Evolutionary conservation across 2,888 invertebrate species (phyloP).

Genomic region (Spilosoma lubricipeda): DNA sequence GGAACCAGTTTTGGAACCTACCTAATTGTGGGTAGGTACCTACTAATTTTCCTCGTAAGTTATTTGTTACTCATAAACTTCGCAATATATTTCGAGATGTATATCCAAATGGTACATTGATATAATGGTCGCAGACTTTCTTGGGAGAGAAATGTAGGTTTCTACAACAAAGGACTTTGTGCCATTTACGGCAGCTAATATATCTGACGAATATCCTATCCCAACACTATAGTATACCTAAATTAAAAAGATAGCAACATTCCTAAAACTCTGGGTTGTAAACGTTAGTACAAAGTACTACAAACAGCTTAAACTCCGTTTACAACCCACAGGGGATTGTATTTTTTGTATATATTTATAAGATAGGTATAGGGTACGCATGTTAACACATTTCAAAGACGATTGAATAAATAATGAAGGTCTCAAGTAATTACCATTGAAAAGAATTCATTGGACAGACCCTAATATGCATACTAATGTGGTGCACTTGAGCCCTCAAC

Average conservation of each 20-base stretch:
- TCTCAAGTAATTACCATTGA: conserved; percentile 37
- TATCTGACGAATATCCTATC: background rate
- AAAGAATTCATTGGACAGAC: conserved; percentile 33
- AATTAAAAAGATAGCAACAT: background rate
- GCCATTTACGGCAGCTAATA: background rate
- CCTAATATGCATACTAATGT: conserved; percentile 63
- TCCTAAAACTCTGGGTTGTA: background rate
- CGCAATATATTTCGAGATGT: background rate
- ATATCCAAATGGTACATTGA: background rate
- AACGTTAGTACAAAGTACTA: background rate
- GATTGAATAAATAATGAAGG: conserved; percentile 41
- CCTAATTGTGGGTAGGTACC: background rate
- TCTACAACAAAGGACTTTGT: too few species aligned
- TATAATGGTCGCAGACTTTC: background rate
- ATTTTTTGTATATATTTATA: background rate
- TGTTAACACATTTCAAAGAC: conserved; percentile 42
- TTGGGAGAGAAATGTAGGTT: background rate
- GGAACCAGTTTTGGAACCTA: background rate
- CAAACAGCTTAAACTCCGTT: background rate
- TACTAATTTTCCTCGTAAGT: background rate
- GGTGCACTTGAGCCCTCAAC: conserved; percentile 62
- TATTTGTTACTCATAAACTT: background rate
- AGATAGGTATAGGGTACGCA: conserved; percentile 21
- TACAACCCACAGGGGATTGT: background rate
- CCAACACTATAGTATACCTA: background rate